These are phyloP conservation scores for Brienomyrus brachyistius DNA, from an alignment of 2,113 vertebrate species.

Conservation along the genomic window DNA sequence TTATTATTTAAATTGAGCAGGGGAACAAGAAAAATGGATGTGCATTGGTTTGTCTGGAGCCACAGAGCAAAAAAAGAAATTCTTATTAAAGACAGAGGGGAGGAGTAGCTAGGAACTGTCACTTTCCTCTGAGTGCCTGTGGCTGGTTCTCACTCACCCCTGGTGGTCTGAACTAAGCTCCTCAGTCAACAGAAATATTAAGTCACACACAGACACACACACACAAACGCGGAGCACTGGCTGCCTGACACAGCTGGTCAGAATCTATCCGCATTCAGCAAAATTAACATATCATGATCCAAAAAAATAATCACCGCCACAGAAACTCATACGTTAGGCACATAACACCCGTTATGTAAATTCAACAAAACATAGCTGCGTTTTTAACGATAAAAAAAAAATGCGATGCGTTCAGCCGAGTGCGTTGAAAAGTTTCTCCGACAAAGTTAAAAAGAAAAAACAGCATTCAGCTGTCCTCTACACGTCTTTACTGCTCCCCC, in stretches of 20 bases:
- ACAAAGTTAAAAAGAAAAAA: constrained; percentile 28
- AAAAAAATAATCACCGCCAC: background rate
- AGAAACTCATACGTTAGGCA: background rate
- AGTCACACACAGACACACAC: constrained; percentile 16
- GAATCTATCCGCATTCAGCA: background rate
- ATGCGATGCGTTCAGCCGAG: background rate
- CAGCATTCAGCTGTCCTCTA: constrained; percentile 44
- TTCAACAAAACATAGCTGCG: background rate
- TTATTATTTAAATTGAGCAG: constrained; percentile 48
- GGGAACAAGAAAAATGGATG: constrained; percentile 56
- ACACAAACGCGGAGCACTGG: background rate
- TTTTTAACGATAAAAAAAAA: background rate
- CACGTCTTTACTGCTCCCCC: constrained; percentile 33
- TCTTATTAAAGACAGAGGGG: constrained; percentile 45
- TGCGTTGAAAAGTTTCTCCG: background rate
- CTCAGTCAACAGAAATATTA: constrained; percentile 53
- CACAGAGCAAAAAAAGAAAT: constrained; percentile 33
- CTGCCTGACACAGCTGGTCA: background rate
- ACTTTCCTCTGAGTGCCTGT: constrained; percentile 15
- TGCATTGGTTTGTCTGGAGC: constrained; percentile 53
- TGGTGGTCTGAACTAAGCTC: constrained; percentile 62
- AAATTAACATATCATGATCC: background rate
- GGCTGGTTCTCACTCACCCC: constrained; percentile 41
- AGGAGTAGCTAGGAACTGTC: constrained; percentile 28
- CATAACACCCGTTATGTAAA: background rate